A percentile compares a stretch with the other conserved stretches of the same genome.
Evolutionary conservation across 2,888 invertebrate genomes (phyloP).

Genomic region (Nycteola revayana): DNA sequence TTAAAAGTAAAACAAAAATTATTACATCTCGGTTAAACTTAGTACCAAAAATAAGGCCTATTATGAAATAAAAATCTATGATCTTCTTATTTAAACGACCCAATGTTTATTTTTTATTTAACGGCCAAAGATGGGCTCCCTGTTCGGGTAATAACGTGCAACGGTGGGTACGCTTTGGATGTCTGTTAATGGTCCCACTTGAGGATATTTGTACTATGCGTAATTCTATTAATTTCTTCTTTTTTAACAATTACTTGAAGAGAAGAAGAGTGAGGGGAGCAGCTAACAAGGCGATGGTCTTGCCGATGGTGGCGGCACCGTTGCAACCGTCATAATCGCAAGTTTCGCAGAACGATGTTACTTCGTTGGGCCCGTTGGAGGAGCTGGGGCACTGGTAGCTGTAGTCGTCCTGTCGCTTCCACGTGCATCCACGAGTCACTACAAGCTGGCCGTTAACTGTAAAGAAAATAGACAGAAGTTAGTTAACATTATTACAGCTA

Average conservation of each 20-base stretch:
- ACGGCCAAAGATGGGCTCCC: too few species aligned
- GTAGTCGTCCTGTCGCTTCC: conserved; percentile 79
- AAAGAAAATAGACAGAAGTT: conserved; percentile 30
- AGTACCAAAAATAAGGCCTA: too few species aligned
- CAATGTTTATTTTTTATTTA: too few species aligned
- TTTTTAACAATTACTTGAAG: conserved; percentile 56
- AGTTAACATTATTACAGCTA: too few species aligned
- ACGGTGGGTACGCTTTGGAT: conserved; percentile 30
- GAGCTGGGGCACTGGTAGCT: conserved; percentile 75
- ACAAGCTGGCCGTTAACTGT: conserved; percentile 77
- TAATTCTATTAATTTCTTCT: conserved; percentile 12
- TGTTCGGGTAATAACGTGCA: too few species aligned
- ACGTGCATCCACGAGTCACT: conserved; percentile 82
- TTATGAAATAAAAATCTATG: too few species aligned
- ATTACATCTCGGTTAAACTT: too few species aligned
- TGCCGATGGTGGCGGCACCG: conserved; percentile 72
- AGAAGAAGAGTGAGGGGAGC: conserved; percentile 64
- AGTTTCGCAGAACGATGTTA: conserved; percentile 84
- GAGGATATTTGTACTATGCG: conserved; percentile 9
- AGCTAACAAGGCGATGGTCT: conserved; percentile 63
- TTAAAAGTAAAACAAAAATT: background rate
- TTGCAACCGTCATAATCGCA: conserved; percentile 88
- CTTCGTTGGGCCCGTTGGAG: conserved; percentile 71
- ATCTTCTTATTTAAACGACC: too few species aligned
- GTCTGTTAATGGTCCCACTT: conserved; percentile 28